These are phyloP conservation scores for Sphaerodactylus townsendi DNA, from an alignment of 2,113 vertebrate species.

Conservation along the genomic window DNA sequence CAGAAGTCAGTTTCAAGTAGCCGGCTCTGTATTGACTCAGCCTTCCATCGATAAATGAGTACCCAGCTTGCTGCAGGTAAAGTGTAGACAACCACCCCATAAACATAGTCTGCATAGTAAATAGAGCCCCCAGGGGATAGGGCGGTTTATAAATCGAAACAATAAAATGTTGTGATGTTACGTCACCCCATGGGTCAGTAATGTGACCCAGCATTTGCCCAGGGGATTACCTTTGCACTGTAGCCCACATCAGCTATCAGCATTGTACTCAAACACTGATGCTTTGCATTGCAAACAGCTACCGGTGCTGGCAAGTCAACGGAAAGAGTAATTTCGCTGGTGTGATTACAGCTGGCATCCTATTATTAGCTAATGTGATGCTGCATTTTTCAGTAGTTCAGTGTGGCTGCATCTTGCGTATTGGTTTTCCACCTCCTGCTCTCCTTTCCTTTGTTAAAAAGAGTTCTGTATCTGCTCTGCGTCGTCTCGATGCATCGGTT, in stretches of 20 bases:
- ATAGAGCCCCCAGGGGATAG: too few species aligned
- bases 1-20: too few species aligned
- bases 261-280: conserved; percentile 12
- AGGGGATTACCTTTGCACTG: too few species aligned
- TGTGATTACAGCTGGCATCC: conserved; percentile 34
- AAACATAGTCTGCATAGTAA: too few species aligned
- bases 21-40: too few species aligned
- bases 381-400: conserved; percentile 29
- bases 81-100: too few species aligned
- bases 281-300: conserved; percentile 32
- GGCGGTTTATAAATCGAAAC: too few species aligned
- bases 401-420: conserved; percentile 3
- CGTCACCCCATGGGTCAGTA: too few species aligned
- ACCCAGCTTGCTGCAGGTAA: too few species aligned
- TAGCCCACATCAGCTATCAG: neutral
- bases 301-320: conserved; percentile 38
- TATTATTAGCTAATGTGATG: neutral
- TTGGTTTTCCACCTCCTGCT: neutral
- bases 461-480: conserved; percentile 20
- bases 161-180: too few species aligned
- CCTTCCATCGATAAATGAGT: too few species aligned
- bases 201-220: too few species aligned
- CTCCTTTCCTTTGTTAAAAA: neutral
- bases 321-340: conserved; percentile 5
- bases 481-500: conserved; percentile 13